Evolutionary conservation across 2,888 invertebrate genomes (phyloP).

Genomic region (Choreutis nemorana): DNA sequence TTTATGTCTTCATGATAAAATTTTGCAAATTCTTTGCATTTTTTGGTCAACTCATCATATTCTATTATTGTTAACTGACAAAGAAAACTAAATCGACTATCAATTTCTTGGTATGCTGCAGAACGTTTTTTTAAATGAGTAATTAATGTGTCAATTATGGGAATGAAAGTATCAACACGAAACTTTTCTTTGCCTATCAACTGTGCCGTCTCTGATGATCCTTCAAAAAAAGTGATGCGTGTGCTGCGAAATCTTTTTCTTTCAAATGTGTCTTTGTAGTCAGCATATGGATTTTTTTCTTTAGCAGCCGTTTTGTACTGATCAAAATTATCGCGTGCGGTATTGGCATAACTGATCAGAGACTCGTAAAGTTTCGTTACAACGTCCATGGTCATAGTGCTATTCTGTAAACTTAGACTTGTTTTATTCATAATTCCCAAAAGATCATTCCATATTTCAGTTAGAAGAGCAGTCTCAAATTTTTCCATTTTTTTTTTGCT

Average conservation of each 20-base stretch:
- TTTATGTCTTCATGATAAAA: constrained; percentile 1
- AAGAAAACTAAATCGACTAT: constrained; percentile 4
- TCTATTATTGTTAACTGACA: background rate
- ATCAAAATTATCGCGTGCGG: background rate
- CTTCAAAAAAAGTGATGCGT: no score
- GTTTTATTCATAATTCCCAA: constrained; percentile 3
- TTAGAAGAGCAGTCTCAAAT: constrained; percentile 8
- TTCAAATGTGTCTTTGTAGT: background rate
- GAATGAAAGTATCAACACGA: background rate
- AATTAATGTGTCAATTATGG: constrained; percentile 4
- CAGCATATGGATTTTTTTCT: background rate
- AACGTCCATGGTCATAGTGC: background rate
- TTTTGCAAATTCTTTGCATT: constrained; percentile 3
- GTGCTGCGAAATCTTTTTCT: background rate
- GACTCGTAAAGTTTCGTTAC: background rate
- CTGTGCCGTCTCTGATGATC: background rate
- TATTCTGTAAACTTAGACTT: background rate
- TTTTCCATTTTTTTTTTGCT: constrained; percentile 9
- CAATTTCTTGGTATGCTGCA: constrained; percentile 9
- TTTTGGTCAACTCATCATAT: constrained; percentile 2
- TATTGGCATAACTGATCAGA: background rate
- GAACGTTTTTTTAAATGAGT: constrained; percentile 7
- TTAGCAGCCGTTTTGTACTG: background rate
- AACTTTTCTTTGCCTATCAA: no score
- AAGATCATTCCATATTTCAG: constrained; percentile 8